Base-by-base conservation (phyloP, 2,888 invertebrate species). In the Drosophila testacea region DNA sequence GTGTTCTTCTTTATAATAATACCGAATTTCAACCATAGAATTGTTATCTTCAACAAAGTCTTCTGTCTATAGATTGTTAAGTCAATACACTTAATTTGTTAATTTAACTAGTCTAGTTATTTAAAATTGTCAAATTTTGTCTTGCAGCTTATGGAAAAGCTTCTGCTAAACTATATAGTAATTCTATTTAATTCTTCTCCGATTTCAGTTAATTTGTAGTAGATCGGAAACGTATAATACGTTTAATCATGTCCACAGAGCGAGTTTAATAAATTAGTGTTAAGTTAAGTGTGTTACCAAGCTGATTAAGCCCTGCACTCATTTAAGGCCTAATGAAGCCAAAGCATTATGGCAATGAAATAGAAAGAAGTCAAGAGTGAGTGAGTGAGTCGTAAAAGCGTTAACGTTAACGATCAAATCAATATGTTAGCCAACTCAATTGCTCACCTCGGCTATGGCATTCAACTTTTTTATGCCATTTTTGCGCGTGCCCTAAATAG, bases 391-490 rank as follows among this genome's bases (percentile, higher is more conserved):
- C 27, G 59, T 28, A 36, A 48, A 71, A 63, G 75, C 69, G 56
- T 56, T 71, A 63, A 32, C 65, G 61, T 60, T 36, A 60, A 62
- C 66, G 60, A 60, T 59, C 59, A 27, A 44, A 44, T 51, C 30
- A 51, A 30, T 46, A 39, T 39, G 30, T 46, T 22, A 65, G 68
- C 48, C 73, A 76, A 82, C 77, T 56, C 59, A 62, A 52, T 56
- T 60, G 91, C 93, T 93, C 92, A 92, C 92, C 92, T 92, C 92
- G 77, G 88, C 88, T 75, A 90, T 91, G 82, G 90, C 89, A 90
- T 83, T 91, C 84, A 91, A 88, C 83, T 90, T 91, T 90, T 89
- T 91, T 80, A 88, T 83, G 84, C 91, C 92, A 82, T 90, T 91
- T 84, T 90, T 90, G 75, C 88, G 91, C 87, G 92, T 84, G 77